These are phyloP conservation scores for Blera fallax DNA, from an alignment of 2,888 invertebrate species.

Conservation along the genomic window DNA sequence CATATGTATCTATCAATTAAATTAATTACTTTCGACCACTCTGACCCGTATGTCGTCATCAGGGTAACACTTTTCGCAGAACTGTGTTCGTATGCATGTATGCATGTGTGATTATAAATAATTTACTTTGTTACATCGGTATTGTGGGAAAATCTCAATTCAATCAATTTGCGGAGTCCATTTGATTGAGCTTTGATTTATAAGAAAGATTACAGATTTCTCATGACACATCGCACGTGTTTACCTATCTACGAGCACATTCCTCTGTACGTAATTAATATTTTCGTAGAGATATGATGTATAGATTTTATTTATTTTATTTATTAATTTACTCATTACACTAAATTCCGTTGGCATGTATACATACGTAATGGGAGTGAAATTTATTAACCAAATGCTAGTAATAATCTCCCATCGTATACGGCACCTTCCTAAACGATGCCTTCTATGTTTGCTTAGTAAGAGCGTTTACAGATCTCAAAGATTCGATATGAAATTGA, in stretches of 20 bases:
- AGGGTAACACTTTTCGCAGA: neutral
- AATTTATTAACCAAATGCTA: neutral
- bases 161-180: constrained; percentile 6
- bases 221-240: neutral
- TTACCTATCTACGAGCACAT: too few species aligned
- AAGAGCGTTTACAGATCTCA: neutral
- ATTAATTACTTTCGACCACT: neutral
- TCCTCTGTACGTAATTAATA: neutral
- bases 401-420: neutral
- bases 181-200: constrained; percentile 41
- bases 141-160: neutral
- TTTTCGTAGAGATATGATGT: neutral
- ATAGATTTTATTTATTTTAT: neutral
- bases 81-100: too few species aligned
- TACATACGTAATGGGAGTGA: neutral
- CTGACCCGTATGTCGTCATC: neutral
- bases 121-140: neutral
- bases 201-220: neutral
- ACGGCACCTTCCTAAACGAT: neutral
- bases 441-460: neutral
- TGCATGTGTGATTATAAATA: neutral
- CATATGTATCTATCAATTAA: neutral
- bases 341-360: neutral
- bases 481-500: neutral
- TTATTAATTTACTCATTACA: constrained; percentile 5